phyloP scores from a whole-genome alignment of 2,113 vertebrate genomes.

The Caranx melampygus region DNA sequence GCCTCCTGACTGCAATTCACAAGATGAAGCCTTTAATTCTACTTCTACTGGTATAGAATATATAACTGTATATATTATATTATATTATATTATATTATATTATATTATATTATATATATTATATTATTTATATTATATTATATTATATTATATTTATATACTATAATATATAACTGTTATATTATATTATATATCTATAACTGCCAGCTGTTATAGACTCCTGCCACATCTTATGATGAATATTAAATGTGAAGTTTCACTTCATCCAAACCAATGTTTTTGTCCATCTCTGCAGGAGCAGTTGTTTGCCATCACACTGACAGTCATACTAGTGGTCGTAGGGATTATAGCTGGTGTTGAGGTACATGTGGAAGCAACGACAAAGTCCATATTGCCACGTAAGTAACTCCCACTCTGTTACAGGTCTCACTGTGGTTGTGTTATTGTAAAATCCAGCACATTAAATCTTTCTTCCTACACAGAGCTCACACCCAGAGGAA shows the following conservation, averaged over 20 bases:
- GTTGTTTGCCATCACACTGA: conserved; percentile 46
- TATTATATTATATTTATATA: too few relatives aligned
- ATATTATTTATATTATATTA: too few relatives aligned
- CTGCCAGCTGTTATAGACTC: background rate
- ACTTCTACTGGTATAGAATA: conserved; percentile 54
- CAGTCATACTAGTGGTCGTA: conserved; percentile 53
- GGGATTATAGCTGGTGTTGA: conserved; percentile 41
- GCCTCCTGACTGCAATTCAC: conserved; percentile 66
- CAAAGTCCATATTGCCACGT: conserved; percentile 59
- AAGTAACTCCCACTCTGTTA: background rate
- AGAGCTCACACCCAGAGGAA: conserved; percentile 57
- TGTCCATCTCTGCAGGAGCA: conserved; percentile 56
- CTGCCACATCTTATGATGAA: background rate
- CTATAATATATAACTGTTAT: too few relatives aligned
- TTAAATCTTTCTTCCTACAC: conserved; percentile 6
- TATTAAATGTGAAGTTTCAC: background rate
- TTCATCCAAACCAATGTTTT: background rate
- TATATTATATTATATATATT: too few relatives aligned
- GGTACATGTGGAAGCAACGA: conserved; percentile 65
- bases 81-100: too few relatives aligned
- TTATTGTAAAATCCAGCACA: background rate
- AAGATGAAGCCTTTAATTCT: background rate
- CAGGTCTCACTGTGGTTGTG: background rate
- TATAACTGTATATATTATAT: too few relatives aligned
- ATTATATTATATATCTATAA: too few relatives aligned